phyloP scores from a whole-genome alignment of 2,113 vertebrate genomes.

The Corynorhinus townsendii region DNA sequence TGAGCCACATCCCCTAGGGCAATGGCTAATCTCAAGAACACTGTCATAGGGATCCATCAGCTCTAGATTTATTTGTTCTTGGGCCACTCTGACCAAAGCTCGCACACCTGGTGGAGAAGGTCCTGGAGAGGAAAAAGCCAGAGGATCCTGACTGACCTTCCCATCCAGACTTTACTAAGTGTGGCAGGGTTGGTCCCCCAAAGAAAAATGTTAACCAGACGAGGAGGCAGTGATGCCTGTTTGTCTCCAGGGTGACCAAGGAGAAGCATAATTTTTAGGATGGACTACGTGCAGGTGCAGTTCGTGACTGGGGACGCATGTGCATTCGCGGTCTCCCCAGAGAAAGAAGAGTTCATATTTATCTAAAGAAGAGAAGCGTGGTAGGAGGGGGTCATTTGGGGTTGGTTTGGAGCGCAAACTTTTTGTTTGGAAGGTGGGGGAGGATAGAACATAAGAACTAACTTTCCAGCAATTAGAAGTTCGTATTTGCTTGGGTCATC shows the following conservation, averaged over 20 bases:
- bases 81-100: background rate
- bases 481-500: background rate
- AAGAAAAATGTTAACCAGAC: background rate
- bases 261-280: background rate
- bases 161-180: background rate
- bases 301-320: background rate
- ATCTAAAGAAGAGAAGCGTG: background rate
- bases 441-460: background rate
- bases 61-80: background rate
- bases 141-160: background rate
- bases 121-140: background rate
- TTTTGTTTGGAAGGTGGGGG: background rate
- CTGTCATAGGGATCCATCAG: background rate
- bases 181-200: background rate
- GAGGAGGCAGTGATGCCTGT: background rate
- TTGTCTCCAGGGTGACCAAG: background rate
- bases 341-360: background rate
- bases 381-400: background rate
- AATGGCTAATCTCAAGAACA: background rate
- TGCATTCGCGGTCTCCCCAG: background rate
- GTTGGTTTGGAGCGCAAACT: background rate
- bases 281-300: background rate
- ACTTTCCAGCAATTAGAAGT: background rate
- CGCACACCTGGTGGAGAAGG: background rate
- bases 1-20: background rate